These are phyloP conservation scores for Sebastes fasciatus DNA, from an alignment of 2,113 vertebrate genomes.

Conservation along the genomic window DNA sequence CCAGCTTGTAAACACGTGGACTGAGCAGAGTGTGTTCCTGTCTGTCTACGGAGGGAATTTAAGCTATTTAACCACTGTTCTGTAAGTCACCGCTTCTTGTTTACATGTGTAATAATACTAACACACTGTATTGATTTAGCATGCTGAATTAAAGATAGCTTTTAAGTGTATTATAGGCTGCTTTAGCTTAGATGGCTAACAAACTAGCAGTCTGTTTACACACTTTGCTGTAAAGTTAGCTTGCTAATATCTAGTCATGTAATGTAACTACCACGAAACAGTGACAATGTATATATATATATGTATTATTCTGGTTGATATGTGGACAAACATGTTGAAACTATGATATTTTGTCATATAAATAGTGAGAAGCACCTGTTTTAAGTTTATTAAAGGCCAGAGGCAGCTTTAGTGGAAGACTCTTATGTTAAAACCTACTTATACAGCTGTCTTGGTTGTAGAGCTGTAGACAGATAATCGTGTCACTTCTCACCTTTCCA, in stretches of 20 bases:
- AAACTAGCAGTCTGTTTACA: slow-evolving; percentile 8
- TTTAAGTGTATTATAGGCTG: background rate
- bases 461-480: background rate
- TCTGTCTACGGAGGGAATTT: background rate
- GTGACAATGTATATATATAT: background rate
- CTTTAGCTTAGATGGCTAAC: slow-evolving; percentile 23
- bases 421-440: background rate
- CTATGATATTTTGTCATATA: background rate
- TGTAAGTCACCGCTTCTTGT: slow-evolving; percentile 7
- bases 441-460: background rate
- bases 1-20: slow-evolving; percentile 68
- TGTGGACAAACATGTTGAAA: background rate
- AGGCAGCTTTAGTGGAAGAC: too few species aligned
- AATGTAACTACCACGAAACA: background rate
- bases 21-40: background rate
- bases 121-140: fast-evolving
- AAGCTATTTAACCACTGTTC: background rate
- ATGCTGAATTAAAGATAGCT: fast-evolving
- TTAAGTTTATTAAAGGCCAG: background rate
- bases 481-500: background rate
- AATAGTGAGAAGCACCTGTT: background rate
- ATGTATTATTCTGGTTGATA: background rate
- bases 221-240: background rate
- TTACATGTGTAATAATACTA: fast-evolving
- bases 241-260: background rate